Evolutionary conservation across 2,113 vertebrate genomes (phyloP).

Genomic region (Notothenia rossii): DNA sequence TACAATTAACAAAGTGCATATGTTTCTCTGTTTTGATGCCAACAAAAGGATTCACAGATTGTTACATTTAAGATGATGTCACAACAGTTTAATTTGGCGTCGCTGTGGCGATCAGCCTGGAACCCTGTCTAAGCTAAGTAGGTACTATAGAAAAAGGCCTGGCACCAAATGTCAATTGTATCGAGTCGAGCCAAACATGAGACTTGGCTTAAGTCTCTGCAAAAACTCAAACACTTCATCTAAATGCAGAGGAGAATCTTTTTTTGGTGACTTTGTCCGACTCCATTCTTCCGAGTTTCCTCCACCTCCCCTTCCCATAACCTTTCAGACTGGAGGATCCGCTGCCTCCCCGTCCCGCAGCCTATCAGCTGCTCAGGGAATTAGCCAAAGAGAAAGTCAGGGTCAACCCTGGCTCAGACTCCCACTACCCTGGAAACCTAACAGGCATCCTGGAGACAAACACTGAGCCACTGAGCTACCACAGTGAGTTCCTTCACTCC

Average conservation of each 20-base stretch:
- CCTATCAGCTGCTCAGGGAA: conserved; percentile 76
- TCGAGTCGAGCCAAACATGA: too few species aligned
- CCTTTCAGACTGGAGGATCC: conserved; percentile 59
- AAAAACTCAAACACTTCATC: conserved; percentile 10
- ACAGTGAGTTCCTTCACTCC: conserved; percentile 63
- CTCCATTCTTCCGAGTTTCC: conserved; percentile 50
- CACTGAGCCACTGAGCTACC: conserved; percentile 62
- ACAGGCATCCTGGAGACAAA: conserved; percentile 79
- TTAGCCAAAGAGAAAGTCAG: conserved; percentile 68
- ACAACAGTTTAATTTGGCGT: too few species aligned
- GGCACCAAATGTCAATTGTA: too few species aligned
- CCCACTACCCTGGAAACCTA: conserved; percentile 79
- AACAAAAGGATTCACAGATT: too few species aligned
- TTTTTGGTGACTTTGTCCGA: conserved; percentile 43
- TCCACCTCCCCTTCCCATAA: conserved; percentile 73
- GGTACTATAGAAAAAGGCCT: too few species aligned
- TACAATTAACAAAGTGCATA: too few species aligned
- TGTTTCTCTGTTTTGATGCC: too few species aligned
- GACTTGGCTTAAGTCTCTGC: too few species aligned
- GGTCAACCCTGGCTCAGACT: conserved; percentile 72
- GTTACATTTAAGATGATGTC: too few species aligned
- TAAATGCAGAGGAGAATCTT: conserved; percentile 46
- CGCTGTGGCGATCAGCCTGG: too few species aligned
- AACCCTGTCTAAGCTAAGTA: too few species aligned
- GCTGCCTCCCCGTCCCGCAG: conserved; percentile 59